Conservation (phyloP, 2,888 invertebrate genomes). For the Pegoplata infirma region DNA sequence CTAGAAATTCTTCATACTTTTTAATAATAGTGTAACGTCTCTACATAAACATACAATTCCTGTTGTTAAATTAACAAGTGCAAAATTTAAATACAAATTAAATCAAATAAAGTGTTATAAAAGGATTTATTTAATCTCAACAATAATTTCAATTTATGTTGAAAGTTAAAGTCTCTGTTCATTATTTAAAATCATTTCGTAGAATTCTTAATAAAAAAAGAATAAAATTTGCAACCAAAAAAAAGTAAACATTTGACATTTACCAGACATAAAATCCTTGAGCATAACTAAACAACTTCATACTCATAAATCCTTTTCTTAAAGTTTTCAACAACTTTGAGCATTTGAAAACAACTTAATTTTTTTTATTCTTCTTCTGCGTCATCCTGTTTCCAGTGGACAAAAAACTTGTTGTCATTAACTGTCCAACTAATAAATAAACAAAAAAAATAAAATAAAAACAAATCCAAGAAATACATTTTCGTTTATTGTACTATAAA, state of each 20-base stretch:
- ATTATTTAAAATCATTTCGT: conserved; percentile 46
- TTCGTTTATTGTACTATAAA: conserved; percentile 56
- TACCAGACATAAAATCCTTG: conserved; percentile 39
- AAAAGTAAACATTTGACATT: conserved; percentile 39
- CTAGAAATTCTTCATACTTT: not conserved
- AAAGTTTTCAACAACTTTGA: conserved; percentile 37
- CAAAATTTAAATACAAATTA: conserved; percentile 26
- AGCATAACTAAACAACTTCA: conserved; percentile 39
- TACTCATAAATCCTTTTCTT: conserved; percentile 49
- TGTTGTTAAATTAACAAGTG: conserved; percentile 36
- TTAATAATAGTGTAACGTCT: not conserved
- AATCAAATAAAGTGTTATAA: conserved; percentile 23
- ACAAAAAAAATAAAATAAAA: conserved; percentile 27
- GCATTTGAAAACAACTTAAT: conserved; percentile 42
- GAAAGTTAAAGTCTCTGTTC: not conserved
- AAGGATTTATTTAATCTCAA: not conserved
- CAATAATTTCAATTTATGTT: not conserved
- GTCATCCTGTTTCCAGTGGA: conserved; percentile 2
- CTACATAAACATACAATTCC: not conserved
- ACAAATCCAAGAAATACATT: too few species aligned
- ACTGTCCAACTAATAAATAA: conserved; percentile 51
- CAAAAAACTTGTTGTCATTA: conserved; percentile 59
- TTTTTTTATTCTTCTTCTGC: conserved; percentile 17
- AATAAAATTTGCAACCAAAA: too few species aligned
- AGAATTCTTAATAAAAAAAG: not conserved